These are phyloP conservation scores for Ptilodon capucinus DNA, from an alignment of 2,888 invertebrate genomes.

Conservation along the genomic window DNA sequence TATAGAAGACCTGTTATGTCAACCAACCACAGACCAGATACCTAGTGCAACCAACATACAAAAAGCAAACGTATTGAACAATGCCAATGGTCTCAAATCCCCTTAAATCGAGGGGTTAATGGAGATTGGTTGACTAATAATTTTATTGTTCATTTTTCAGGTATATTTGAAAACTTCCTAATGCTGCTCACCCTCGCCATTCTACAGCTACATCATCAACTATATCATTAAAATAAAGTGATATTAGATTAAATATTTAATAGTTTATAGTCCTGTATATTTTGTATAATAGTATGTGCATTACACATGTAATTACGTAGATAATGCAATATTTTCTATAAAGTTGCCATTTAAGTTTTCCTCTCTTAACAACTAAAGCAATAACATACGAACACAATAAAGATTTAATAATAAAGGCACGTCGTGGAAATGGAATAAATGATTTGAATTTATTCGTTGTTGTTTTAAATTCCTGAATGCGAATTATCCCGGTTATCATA, in stretches of 20 bases:
- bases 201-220: slow-evolving; percentile 59
- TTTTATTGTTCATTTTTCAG: slow-evolving; percentile 50
- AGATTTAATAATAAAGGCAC: slow-evolving; percentile 73
- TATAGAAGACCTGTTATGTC: too few species aligned
- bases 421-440: slow-evolving; percentile 61
- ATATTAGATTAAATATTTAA: slow-evolving; percentile 73
- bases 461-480: slow-evolving; percentile 4
- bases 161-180: slow-evolving; percentile 51
- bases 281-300: slow-evolving; percentile 80
- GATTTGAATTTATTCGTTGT: slow-evolving; percentile 47
- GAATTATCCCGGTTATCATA: too few species aligned
- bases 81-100: too few species aligned
- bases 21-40: too few species aligned
- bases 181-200: slow-evolving; percentile 55
- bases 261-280: slow-evolving; percentile 77
- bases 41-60: too few species aligned
- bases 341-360: slow-evolving; percentile 57
- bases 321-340: slow-evolving; percentile 75
- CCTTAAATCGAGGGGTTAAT: too few species aligned
- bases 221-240: slow-evolving; percentile 79
- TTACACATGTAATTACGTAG: slow-evolving; percentile 77
- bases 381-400: slow-evolving; percentile 71
- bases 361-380: slow-evolving; percentile 66
- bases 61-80: too few species aligned
- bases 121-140: too few species aligned